Evolutionary conservation across 2,888 invertebrate species (phyloP).

Genomic region (Drosophila dives): DNA sequence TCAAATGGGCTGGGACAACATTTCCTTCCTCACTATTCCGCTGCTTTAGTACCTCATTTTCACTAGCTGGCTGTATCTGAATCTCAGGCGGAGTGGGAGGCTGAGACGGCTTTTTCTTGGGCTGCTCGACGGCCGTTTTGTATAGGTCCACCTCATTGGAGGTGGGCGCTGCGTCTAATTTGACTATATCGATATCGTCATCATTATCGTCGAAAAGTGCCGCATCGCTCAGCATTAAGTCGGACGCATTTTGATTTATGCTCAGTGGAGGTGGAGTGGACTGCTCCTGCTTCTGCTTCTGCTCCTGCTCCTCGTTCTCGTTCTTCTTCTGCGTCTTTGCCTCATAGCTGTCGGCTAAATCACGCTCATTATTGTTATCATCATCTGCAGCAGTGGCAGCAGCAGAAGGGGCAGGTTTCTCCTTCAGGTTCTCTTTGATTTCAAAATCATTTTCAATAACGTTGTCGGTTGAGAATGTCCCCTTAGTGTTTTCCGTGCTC

Average conservation of each 20-base stretch:
- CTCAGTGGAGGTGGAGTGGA: constrained; percentile 20
- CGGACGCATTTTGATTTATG: constrained; percentile 69
- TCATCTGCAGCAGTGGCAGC: constrained; percentile 37
- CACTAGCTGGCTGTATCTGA: constrained; percentile 28
- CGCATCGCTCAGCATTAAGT: constrained; percentile 83
- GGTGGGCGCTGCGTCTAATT: constrained; percentile 71
- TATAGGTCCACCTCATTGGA: constrained; percentile 80
- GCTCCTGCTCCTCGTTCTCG: neutral
- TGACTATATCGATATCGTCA: constrained; percentile 83
- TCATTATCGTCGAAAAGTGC: constrained; percentile 62
- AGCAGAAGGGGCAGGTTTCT: constrained; percentile 49
- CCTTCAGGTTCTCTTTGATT: constrained; percentile 68
- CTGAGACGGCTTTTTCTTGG: constrained; percentile 11
- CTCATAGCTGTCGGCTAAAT: constrained; percentile 81
- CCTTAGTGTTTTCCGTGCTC: constrained; percentile 22
- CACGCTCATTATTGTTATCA: constrained; percentile 81
- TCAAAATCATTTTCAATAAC: constrained; percentile 79
- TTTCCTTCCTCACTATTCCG: constrained; percentile 10
- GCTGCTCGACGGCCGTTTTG: constrained; percentile 65
- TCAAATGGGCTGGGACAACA: constrained; percentile 30
- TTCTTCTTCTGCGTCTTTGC: constrained; percentile 16
- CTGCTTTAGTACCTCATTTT: constrained; percentile 71
- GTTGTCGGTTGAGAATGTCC: constrained; percentile 34
- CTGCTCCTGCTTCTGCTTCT: neutral
- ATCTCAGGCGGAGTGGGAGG: constrained; percentile 1